Conservation (phyloP, 2,113 vertebrate species). For the Podarcis muralis region DNA sequence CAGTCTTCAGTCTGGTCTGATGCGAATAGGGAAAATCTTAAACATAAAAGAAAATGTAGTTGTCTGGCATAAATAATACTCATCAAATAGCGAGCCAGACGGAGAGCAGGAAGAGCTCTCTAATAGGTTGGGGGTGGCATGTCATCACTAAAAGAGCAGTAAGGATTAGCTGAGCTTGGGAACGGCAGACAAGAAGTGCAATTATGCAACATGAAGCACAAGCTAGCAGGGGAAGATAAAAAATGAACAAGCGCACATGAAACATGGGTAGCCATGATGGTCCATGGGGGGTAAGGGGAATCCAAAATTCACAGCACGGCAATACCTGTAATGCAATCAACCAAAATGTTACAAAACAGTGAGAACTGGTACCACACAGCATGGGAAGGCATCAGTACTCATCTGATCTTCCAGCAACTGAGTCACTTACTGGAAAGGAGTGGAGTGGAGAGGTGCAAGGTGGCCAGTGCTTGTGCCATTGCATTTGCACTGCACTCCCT, state of each 20-base stretch:
- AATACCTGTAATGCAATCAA: background rate
- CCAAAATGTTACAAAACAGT: background rate
- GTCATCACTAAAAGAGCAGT: conserved; percentile 9
- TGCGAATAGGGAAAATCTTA: background rate
- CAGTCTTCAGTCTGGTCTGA: background rate
- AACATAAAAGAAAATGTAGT: conserved; percentile 43
- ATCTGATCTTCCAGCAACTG: too few species aligned
- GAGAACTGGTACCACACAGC: background rate
- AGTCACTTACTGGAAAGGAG: too few species aligned
- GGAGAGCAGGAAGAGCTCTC: conserved; percentile 24
- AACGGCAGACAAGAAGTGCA: conserved; percentile 37
- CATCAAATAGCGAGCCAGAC: conserved; percentile 34
- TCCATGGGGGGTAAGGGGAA: background rate
- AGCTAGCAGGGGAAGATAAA: background rate
- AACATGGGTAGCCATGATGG: background rate
- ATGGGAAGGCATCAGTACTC: too few species aligned
- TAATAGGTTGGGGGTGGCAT: conserved; percentile 2
- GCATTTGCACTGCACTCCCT: too few species aligned
- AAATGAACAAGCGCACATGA: background rate
- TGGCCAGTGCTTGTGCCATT: too few species aligned
- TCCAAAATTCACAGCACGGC: background rate
- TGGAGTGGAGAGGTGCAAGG: too few species aligned
- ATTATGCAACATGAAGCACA: background rate
- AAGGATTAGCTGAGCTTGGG: background rate
- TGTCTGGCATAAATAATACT: conserved; percentile 32